Conservation (phyloP, 2,113 vertebrate genomes). For the Psophia crepitans region DNA sequence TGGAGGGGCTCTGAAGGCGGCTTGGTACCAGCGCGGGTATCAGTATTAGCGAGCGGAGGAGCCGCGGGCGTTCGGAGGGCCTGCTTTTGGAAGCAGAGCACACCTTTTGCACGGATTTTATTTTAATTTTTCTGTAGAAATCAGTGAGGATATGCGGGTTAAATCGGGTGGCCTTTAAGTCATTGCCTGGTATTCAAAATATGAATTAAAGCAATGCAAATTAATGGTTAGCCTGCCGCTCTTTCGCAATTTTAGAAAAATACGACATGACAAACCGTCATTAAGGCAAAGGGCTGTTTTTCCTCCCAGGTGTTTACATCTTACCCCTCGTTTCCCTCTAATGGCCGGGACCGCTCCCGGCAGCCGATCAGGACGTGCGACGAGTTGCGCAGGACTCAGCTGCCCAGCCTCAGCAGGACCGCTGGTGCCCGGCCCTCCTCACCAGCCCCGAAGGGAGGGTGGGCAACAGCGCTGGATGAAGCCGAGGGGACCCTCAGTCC, state of each 20-base stretch:
- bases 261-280: conserved; percentile 6
- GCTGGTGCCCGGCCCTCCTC: no score
- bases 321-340: neutral
- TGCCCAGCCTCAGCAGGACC: rapidly evolving
- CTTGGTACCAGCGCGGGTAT: rapidly evolving
- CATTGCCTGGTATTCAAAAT: neutral
- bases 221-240: neutral
- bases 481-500: neutral
- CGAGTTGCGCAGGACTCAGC: neutral
- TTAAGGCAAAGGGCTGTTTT: conserved; percentile 41
- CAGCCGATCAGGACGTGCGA: rapidly evolving
- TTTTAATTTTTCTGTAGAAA: neutral
- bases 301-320: conserved; percentile 21
- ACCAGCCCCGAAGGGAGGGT: rapidly evolving
- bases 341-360: neutral
- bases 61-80: rapidly evolving
- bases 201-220: conserved; percentile 35
- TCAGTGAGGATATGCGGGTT: neutral
- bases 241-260: neutral
- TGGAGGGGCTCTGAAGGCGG: neutral
- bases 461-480: neutral
- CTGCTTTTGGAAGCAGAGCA: neutral
- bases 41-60: neutral
- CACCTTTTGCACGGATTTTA: rapidly evolving
- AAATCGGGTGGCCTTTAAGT: neutral